phyloP scores from a whole-genome alignment of 2,888 invertebrate species.

The Acrobasis consociella region DNA sequence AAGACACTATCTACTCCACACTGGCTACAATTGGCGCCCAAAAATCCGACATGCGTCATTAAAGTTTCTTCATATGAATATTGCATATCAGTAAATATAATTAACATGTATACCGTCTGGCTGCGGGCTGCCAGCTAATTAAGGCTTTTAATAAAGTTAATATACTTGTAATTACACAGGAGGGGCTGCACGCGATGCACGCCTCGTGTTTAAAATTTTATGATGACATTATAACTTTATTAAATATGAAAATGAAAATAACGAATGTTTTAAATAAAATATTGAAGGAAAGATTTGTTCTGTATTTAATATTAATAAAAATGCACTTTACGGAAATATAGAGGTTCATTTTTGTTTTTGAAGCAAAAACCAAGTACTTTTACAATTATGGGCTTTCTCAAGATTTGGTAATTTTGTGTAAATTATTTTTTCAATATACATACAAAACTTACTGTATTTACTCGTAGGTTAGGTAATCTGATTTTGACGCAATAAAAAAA shows the following conservation, averaged over 20 bases:
- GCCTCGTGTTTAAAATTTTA: slow-evolving; percentile 11
- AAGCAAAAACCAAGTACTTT: no score
- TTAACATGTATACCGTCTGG: slow-evolving; percentile 12
- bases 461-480: no score
- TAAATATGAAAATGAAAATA: neutral
- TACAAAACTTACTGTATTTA: no score
- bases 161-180: slow-evolving; percentile 33
- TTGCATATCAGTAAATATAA: slow-evolving; percentile 1
- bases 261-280: neutral
- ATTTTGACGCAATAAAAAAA: no score
- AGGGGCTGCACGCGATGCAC: slow-evolving; percentile 29
- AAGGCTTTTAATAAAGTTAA: slow-evolving; percentile 37
- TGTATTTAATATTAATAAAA: no score
- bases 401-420: no score
- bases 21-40: neutral
- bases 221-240: slow-evolving; percentile 11
- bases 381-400: no score
- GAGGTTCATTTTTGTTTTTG: no score
- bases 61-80: neutral
- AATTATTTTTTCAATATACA: no score
- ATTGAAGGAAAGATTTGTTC: neutral
- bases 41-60: neutral
- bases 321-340: no score
- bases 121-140: slow-evolving; percentile 29
- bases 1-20: neutral